phyloP scores from a whole-genome alignment of 2,797 vertebrate genomes.

The Vultur gryphus region DNA sequence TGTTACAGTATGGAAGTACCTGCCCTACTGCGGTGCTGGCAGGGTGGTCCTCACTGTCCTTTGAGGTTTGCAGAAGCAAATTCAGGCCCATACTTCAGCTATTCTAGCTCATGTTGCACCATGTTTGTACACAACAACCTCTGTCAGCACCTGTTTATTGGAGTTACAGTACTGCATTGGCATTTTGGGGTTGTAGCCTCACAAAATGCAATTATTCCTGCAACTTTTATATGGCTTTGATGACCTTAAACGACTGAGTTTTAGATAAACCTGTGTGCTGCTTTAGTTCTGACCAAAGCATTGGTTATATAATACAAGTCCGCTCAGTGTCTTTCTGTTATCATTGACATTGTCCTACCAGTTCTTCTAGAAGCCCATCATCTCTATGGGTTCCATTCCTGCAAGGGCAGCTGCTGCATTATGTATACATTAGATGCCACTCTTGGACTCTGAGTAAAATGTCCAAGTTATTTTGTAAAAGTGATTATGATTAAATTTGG shows the following conservation, averaged over 20 bases:
- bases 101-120: not conserved
- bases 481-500: not conserved
- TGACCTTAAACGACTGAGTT: not conserved
- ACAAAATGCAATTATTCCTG: not conserved
- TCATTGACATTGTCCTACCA: not conserved
- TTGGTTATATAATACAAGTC: not conserved
- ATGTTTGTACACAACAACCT: not conserved
- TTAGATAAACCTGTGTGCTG: not conserved
- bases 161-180: not conserved
- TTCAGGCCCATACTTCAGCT: not conserved
- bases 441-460: not conserved
- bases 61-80: not conserved
- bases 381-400: not conserved
- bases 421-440: not conserved
- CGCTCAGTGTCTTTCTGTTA: not conserved
- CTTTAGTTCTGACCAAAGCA: not conserved
- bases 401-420: not conserved
- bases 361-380: not conserved
- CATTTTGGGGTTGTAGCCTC: not conserved
- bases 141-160: not conserved
- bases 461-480: not conserved
- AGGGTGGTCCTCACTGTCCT: not conserved
- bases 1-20: not conserved
- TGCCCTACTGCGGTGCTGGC: not conserved
- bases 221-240: not conserved